Percentiles rank a stretch among this genome's conserved stretches.
phyloP scores from a whole-genome alignment of 2,113 vertebrate genomes.

The Cathartes aura region DNA sequence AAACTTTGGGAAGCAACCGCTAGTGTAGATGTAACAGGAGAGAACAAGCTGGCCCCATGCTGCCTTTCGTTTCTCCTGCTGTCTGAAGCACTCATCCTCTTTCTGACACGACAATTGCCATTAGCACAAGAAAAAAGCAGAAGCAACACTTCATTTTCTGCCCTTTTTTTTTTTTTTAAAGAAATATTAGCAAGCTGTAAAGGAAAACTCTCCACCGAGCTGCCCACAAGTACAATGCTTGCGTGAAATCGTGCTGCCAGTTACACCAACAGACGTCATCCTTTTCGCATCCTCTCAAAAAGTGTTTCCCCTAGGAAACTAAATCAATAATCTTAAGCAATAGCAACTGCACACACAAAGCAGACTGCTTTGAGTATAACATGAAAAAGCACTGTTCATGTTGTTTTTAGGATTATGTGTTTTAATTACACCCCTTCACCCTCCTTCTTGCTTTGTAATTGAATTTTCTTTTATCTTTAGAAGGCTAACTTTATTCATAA shows the following conservation, averaged over 20 bases:
- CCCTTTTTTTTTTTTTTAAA: neutral
- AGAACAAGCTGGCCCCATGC: fast-evolving
- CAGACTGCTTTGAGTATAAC: neutral
- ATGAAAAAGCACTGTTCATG: conserved; percentile 10
- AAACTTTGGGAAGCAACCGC: fast-evolving
- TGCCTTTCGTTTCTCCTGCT: neutral
- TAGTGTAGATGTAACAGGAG: neutral
- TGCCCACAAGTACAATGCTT: neutral
- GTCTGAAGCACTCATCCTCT: neutral
- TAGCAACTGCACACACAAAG: neutral
- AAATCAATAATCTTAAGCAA: conserved; percentile 49
- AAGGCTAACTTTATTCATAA: conserved; percentile 30
- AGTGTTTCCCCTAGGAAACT: conserved; percentile 35
- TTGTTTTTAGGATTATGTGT: conserved; percentile 31
- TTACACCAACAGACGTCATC: neutral
- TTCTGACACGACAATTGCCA: neutral
- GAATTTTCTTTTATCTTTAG: conserved; percentile 42
- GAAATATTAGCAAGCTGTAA: neutral
- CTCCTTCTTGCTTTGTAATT: conserved; percentile 34
- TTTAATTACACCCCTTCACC: conserved; percentile 34
- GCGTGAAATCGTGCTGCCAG: neutral
- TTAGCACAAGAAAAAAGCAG: neutral
- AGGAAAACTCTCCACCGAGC: neutral
- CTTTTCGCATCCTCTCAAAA: neutral
- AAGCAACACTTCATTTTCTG: neutral